These are phyloP conservation scores for Meloe dianella DNA, from an alignment of 2,888 invertebrate species.

Conservation along the genomic window DNA sequence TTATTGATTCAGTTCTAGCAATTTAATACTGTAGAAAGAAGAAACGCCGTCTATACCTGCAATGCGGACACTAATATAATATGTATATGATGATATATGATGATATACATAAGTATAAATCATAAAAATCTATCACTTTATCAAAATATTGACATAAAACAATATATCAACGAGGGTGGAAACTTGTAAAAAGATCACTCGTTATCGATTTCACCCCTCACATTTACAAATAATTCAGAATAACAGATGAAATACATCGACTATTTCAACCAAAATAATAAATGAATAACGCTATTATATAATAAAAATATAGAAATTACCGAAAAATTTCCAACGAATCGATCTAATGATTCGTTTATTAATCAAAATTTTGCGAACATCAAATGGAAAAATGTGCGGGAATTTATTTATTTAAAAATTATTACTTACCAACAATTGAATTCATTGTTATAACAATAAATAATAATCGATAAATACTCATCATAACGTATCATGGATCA, in stretches of 20 bases:
- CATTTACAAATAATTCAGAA: neutral
- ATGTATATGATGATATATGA: too few species aligned
- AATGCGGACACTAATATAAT: slow-evolving; percentile 28
- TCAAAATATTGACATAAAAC: neutral
- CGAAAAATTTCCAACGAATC: neutral
- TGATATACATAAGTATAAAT: neutral
- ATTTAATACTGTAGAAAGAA: slow-evolving; percentile 29
- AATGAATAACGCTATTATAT: neutral
- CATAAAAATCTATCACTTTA: neutral
- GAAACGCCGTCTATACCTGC: slow-evolving; percentile 30
- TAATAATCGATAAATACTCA: slow-evolving; percentile 21
- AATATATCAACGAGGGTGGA: neutral
- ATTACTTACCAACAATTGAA: slow-evolving; percentile 1
- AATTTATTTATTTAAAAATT: neutral
- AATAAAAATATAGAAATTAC: neutral
- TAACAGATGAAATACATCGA: neutral
- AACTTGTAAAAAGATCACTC: neutral
- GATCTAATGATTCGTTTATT: neutral
- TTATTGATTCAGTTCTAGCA: slow-evolving; percentile 33
- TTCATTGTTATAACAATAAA: neutral
- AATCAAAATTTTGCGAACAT: neutral
- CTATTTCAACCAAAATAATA: neutral
- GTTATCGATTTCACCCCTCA: neutral
- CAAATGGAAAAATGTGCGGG: neutral
- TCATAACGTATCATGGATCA: slow-evolving; percentile 30